Evolutionary conservation across 2,797 vertebrate genomes (phyloP).

Genomic region (Xenentodon cancila): DNA sequence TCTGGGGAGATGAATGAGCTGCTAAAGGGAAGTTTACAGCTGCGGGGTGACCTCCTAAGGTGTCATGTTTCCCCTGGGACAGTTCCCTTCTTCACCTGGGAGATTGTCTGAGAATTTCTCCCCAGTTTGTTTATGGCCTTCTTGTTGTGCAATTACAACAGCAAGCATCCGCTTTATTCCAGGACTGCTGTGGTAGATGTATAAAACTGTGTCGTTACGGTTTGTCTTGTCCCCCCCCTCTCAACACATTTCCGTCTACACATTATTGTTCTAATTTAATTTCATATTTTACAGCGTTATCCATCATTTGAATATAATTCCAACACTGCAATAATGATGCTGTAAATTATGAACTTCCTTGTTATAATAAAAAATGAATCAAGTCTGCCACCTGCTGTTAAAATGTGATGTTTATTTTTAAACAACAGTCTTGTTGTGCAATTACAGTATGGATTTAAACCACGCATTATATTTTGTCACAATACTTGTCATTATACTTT

Average conservation of each 20-base stretch:
- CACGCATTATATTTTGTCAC: too few species aligned
- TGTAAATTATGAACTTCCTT: background rate
- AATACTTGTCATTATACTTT: too few species aligned
- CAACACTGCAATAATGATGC: background rate
- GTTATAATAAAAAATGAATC: conserved; percentile 5
- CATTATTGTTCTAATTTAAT: too few species aligned
- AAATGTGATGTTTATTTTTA: background rate
- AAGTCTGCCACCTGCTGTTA: conserved; percentile 48
- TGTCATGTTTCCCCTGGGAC: conserved; percentile 38
- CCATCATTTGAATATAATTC: too few species aligned
- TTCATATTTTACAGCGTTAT: too few species aligned
- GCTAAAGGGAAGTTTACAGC: conserved; percentile 33
- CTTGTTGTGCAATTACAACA: conserved; percentile 26
- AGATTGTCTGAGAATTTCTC: conserved; percentile 47
- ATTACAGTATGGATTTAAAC: too few species aligned
- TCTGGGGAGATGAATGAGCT: conserved; percentile 53
- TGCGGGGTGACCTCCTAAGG: conserved; percentile 38
- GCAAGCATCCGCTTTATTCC: background rate
- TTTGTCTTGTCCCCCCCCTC: background rate
- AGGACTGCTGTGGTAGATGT: background rate
- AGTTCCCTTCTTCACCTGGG: conserved; percentile 38
- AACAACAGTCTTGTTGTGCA: too few species aligned
- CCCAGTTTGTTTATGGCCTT: conserved; percentile 26
- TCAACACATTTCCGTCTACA: too few species aligned
- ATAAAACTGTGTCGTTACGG: background rate